Evolutionary conservation across 2,888 invertebrate genomes (phyloP), one percentile per base, ranked within the genome.

Genomic region (Epistrophella euchroma): DNA sequence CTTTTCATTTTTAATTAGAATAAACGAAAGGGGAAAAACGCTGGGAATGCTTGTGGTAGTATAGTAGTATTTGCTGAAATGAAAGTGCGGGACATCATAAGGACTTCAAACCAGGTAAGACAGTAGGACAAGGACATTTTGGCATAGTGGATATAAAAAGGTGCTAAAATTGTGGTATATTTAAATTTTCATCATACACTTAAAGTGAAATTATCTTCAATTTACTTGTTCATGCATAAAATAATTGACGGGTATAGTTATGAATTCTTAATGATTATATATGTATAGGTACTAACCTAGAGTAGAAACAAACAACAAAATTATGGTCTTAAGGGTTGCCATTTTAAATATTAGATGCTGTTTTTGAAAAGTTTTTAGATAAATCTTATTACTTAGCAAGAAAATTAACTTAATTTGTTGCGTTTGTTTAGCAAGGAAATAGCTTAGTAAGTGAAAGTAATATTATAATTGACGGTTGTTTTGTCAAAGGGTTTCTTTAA

Each of bases 1-100:
- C 73, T 86, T 86, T 86, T 64, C 68, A 71, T 82, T 86, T 81
- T 81, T 86, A 86, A 86, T 82, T 86, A 86, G 77, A 86, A 86
- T 77, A 70, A 74, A 58, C 62, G 77, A 81, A 77, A 55, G 81
- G 68, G 45, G 70, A 28, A 60, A 50, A 45, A 55, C 28, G 72
- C 43, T 32, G 66, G n/a, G 52, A 68, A 68, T 50, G 9, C 22
- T 60, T 47, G 6, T 37, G 47, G 9, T 47, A 15, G 73, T 37
- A 28, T 47, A 22, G 22, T 35, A 13, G 15, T n/a, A 25, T 37
- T 22, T 40, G 62, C n/a, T 11, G 10, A 35, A 66, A 28, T 47
- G 32, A 32, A 47, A 47, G 32, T 47, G 66, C 47, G 47, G 66
- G 66, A 32, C 45, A 47, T 45, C 17, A 70, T 55, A 52, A 37